These are phyloP conservation scores for Notiomystis cincta DNA, from an alignment of 2,113 vertebrate species.

Conservation along the genomic window DNA sequence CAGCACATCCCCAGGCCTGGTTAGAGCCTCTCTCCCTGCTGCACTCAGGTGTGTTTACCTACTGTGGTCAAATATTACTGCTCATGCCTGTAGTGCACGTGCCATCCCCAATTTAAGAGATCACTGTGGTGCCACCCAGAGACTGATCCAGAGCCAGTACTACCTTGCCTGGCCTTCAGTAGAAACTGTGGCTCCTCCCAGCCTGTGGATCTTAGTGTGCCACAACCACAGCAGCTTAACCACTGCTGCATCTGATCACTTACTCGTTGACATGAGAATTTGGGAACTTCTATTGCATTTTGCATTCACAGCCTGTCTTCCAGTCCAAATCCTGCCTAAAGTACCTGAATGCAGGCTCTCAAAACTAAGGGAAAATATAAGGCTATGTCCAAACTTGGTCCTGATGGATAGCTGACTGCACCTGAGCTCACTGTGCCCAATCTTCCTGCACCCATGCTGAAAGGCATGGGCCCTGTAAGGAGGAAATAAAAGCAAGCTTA, in stretches of 20 bases:
- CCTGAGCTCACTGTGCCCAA: neutral
- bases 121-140: neutral
- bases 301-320: neutral
- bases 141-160: neutral
- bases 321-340: neutral
- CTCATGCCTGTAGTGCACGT: neutral
- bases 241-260: neutral
- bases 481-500: constrained; percentile 30
- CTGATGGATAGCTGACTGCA: neutral
- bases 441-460: neutral
- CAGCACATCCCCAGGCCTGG: constrained; percentile 41
- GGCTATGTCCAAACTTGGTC: neutral
- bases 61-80: neutral
- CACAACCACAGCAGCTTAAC: neutral
- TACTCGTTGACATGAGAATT: accelerated
- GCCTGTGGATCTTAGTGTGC: neutral
- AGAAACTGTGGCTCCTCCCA: neutral
- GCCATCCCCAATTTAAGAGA: neutral
- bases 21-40: constrained; percentile 16
- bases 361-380: neutral
- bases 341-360: neutral
- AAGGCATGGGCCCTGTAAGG: neutral
- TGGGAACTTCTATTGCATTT: neutral
- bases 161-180: neutral
- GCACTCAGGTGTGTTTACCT: neutral